Percentiles rank a stretch among this genome's conserved stretches.
These are phyloP conservation scores for Deroplatys truncata DNA, from an alignment of 2,888 invertebrate species.

Conservation along the genomic window DNA sequence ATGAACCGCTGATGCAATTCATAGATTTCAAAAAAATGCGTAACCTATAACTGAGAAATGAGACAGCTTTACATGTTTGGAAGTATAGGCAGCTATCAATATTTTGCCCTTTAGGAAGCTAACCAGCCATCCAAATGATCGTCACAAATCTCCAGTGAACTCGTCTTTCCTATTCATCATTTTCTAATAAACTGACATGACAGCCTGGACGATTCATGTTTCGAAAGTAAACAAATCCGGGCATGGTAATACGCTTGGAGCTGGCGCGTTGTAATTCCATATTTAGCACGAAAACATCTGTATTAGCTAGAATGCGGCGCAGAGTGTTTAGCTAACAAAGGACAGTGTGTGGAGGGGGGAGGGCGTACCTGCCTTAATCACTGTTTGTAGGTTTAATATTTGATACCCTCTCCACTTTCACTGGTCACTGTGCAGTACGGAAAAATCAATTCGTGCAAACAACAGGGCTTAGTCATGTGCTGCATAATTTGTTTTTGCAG, in stretches of 20 bases:
- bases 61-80: too few relatives aligned
- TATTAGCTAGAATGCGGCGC: background rate
- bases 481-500: background rate
- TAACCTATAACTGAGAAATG: too few relatives aligned
- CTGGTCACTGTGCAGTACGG: background rate
- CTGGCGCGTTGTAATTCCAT: background rate
- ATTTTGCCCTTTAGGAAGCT: background rate
- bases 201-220: background rate
- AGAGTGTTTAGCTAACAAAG: background rate
- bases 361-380: background rate
- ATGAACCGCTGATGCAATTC: too few relatives aligned
- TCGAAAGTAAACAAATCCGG: background rate
- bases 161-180: background rate
- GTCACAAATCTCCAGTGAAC: background rate
- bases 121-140: background rate
- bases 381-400: background rate
- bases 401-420: background rate
- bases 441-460: background rate
- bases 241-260: background rate
- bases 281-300: background rate
- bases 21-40: too few relatives aligned
- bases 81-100: too few relatives aligned
- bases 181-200: background rate
- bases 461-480: background rate
- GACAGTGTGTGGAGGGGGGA: too few relatives aligned